A percentile compares a stretch with the other conserved stretches of the same genome.
Evolutionary conservation across 2,888 invertebrate genomes (phyloP).

Genomic region (Andrena bucephala): DNA sequence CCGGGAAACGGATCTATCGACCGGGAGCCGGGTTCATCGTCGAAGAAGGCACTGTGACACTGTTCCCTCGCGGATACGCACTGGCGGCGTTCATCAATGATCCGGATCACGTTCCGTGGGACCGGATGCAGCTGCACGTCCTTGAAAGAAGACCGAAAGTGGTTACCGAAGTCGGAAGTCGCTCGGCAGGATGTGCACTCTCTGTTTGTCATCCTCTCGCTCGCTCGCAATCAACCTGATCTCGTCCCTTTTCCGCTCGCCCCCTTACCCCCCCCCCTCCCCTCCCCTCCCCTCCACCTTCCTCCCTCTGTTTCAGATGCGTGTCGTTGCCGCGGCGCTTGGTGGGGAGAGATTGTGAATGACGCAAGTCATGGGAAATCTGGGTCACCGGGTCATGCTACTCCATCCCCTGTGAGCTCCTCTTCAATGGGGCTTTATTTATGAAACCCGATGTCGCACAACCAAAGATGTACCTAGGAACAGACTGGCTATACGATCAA

Average conservation of each 20-base stretch:
- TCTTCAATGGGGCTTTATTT: slow-evolving; percentile 83
- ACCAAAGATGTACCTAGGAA: slow-evolving; percentile 59
- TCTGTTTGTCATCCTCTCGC: slow-evolving; percentile 39
- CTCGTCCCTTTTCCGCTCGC: slow-evolving; percentile 32
- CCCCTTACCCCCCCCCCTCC: slow-evolving; percentile 30
- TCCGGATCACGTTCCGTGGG: slow-evolving; percentile 31
- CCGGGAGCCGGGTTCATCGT: background rate
- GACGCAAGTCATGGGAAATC: slow-evolving; percentile 82
- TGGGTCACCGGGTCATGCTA: slow-evolving; percentile 83
- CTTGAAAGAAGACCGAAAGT: slow-evolving; percentile 70
- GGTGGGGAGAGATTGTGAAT: slow-evolving; percentile 83
- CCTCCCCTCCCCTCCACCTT: slow-evolving; percentile 30
- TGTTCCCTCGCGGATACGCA: slow-evolving; percentile 10
- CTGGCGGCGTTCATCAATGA: slow-evolving; percentile 39
- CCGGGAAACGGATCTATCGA: background rate
- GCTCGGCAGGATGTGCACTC: slow-evolving; percentile 36
- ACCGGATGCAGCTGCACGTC: slow-evolving; percentile 38
- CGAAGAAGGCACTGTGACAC: slow-evolving; percentile 26
- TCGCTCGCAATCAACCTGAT: slow-evolving; percentile 38
- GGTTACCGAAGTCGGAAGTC: slow-evolving; percentile 37
- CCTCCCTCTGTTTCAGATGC: slow-evolving; percentile 60
- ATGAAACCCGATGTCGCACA: slow-evolving; percentile 75
- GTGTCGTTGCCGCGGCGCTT: slow-evolving; percentile 62
- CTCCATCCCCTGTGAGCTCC: slow-evolving; percentile 76
- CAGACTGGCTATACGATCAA: slow-evolving; percentile 24